phyloP scores from a whole-genome alignment of 2,113 vertebrate genomes.

The Semnornis frantzii region DNA sequence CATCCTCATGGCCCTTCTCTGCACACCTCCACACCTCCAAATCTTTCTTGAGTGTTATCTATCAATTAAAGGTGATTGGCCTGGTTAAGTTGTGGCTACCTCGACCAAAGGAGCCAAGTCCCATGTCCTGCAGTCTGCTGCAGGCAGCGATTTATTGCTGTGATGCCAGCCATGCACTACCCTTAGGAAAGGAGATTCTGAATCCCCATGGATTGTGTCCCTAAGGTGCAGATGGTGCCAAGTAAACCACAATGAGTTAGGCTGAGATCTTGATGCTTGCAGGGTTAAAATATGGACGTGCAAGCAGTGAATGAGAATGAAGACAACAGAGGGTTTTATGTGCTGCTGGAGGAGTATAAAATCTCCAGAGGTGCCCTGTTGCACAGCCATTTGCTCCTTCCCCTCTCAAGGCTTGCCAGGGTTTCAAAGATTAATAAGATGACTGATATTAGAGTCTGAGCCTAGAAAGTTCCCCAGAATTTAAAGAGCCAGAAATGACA shows the following conservation, averaged over 20 bases:
- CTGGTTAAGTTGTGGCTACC: too few relatives aligned
- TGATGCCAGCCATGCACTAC: too few relatives aligned
- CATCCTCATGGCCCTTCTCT: too few relatives aligned
- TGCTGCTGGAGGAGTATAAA: conserved; percentile 32
- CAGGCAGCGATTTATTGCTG: too few relatives aligned
- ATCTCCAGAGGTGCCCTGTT: conserved; percentile 55
- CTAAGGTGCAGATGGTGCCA: conserved; percentile 47
- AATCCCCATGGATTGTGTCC: too few relatives aligned
- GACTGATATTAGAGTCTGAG: conserved; percentile 53
- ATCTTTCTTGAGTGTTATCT: too few relatives aligned
- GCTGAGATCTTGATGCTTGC: conserved; percentile 48
- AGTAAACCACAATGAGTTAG: conserved; percentile 66
- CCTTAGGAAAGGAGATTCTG: too few relatives aligned
- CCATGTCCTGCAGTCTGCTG: too few relatives aligned
- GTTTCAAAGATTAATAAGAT: conserved; percentile 70
- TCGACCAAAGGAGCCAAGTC: too few relatives aligned
- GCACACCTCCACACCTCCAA: too few relatives aligned
- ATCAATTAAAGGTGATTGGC: too few relatives aligned
- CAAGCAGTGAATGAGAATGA: conserved; percentile 63
- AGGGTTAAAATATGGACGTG: conserved; percentile 64
- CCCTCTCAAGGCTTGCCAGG: conserved; percentile 22
- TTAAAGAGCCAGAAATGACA: background rate
- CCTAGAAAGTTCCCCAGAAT: background rate
- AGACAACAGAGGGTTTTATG: conserved; percentile 23
- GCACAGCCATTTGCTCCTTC: conserved; percentile 66